Evolutionary conservation across 2,888 invertebrate genomes (phyloP).

Genomic region (Plemyria rubiginata): DNA sequence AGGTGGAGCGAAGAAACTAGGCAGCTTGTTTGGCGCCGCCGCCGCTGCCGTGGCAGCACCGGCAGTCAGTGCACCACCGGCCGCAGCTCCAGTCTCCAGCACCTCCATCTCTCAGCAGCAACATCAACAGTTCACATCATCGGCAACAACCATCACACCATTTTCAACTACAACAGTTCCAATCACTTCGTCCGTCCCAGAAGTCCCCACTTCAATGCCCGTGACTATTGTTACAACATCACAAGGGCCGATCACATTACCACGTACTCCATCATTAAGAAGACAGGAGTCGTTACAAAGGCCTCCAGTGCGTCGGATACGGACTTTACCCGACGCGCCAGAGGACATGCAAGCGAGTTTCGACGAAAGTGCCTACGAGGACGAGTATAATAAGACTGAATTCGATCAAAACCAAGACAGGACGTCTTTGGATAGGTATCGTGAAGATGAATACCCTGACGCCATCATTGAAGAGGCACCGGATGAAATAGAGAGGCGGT

Average conservation of each 20-base stretch:
- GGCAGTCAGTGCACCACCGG: slow-evolving; percentile 56
- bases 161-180: slow-evolving; percentile 64
- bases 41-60: slow-evolving; percentile 76
- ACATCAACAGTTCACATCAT: slow-evolving; percentile 57
- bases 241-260: slow-evolving; percentile 67
- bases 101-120: slow-evolving; percentile 58
- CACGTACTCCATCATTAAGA: slow-evolving; percentile 73
- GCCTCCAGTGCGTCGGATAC: slow-evolving; percentile 76
- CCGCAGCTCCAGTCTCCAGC: slow-evolving; percentile 50
- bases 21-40: slow-evolving; percentile 80
- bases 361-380: slow-evolving; percentile 83
- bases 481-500: slow-evolving; percentile 71
- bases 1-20: slow-evolving; percentile 80
- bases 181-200: slow-evolving; percentile 74
- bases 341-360: slow-evolving; percentile 76
- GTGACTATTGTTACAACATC: slow-evolving; percentile 64
- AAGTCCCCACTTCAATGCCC: slow-evolving; percentile 68
- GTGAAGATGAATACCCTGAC: slow-evolving; percentile 75
- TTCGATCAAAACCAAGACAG: slow-evolving; percentile 75
- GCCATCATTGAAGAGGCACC: slow-evolving; percentile 66
- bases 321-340: slow-evolving; percentile 79
- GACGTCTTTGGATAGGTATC: slow-evolving; percentile 76
- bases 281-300: slow-evolving; percentile 82
- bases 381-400: slow-evolving; percentile 83
- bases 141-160: slow-evolving; percentile 64